Evolutionary conservation across 1,140 invertebrate species (phyloP).

Genomic region (Ostrea edulis): DNA sequence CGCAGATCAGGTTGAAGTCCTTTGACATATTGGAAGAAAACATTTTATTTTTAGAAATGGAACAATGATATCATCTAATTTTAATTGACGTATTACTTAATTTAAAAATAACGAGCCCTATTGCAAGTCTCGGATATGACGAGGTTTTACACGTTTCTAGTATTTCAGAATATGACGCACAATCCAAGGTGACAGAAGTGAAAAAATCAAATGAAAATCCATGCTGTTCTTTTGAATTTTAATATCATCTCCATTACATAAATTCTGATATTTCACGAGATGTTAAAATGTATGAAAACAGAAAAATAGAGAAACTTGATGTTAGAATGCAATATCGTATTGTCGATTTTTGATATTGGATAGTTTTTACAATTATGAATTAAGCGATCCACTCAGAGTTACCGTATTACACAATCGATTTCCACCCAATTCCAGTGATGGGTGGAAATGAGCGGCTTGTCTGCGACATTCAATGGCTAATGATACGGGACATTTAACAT

Average conservation of each 20-base stretch:
- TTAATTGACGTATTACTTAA: background rate
- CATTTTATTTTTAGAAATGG: background rate
- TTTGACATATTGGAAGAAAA: background rate
- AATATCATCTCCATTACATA: background rate
- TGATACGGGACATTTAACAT: constrained; percentile 29
- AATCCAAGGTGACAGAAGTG: background rate
- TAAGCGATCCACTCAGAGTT: constrained; percentile 19
- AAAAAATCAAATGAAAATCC: background rate
- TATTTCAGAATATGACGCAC: constrained; percentile 16
- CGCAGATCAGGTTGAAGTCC: background rate
- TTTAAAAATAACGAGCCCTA: background rate
- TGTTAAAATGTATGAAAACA: background rate
- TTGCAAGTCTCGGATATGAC: background rate
- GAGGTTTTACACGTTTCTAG: background rate
- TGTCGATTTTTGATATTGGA: background rate
- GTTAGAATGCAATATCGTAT: background rate
- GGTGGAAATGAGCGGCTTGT: constrained; percentile 7
- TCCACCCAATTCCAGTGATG: background rate
- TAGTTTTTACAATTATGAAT: constrained; percentile 13
- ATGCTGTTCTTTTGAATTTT: constrained; percentile 9
- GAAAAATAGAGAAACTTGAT: background rate
- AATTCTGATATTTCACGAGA: background rate
- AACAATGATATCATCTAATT: background rate
- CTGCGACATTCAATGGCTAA: constrained; percentile 5
- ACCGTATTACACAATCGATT: background rate